Evolutionary conservation across 1,140 invertebrate species (phyloP), one percentile per base, ranked within the genome.

Genomic region (Pachypeltis micranthus): DNA sequence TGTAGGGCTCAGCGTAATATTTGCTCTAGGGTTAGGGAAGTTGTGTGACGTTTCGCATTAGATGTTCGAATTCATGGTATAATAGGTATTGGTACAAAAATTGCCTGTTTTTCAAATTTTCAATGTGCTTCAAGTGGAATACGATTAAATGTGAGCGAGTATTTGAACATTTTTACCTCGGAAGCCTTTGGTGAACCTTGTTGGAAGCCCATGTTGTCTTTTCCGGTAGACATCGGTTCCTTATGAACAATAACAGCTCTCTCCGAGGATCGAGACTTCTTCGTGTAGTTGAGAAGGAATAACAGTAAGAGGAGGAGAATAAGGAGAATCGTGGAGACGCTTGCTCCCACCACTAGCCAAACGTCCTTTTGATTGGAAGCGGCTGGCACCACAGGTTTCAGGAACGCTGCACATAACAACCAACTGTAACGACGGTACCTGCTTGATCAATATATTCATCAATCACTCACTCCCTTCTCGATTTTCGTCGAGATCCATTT

Each of bases 311-410:
- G 68, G 1, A 87, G 70, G 1, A 85, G 70, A 54, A 90, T 67
- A 0, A 89, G 68, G 12, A 86, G 69, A 0, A 87, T 66, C 0
- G 81, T 81, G 3, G 81, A 76, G 21, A 81, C 74, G 1, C 80
- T 81, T 2, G 79, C 79, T 2, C 81, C 81, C 28, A 85, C 77
- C 1, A 85, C 75, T n/a, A 84, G 69, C 75, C 82, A 83, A 0
- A 81, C 81, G 31, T 84, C 83, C 63, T 82, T 78, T 3, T 25
- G 57, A 23, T 54, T 14, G 47, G 47, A 54, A 54, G 47, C 7
- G 23, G 51, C 7, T 12, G 28, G 82, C 69, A 76, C 81, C 64
- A 73, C 78, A 76, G 56, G 21, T 59, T 68, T 66, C 44, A 71
- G 51, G 59, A 70, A 71, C 1, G 70, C 70, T 70, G 64, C 55